Evolutionary conservation across 2,797 vertebrate genomes (phyloP).

Genomic region (Odontamblyopus lacepedii): DNA sequence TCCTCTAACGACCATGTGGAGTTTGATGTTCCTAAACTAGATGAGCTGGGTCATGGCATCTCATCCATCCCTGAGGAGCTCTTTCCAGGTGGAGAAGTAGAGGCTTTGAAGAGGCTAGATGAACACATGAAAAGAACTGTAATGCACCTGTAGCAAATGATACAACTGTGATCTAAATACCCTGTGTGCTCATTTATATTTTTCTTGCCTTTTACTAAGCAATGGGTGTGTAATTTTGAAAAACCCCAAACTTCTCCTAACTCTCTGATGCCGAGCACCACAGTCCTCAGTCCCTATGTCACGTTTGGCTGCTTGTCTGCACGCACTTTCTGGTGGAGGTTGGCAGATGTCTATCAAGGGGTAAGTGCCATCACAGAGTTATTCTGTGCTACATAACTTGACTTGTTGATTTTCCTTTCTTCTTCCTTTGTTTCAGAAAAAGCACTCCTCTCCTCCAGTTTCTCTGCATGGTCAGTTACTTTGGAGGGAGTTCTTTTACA

Average conservation of each 20-base stretch:
- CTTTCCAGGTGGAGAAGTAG: conserved; percentile 75
- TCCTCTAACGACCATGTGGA: conserved; percentile 50
- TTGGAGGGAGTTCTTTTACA: conserved; percentile 85
- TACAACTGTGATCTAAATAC: background rate
- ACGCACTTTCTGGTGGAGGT: conserved; percentile 81
- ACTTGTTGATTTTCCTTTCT: background rate
- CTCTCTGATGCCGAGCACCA: conserved; percentile 80
- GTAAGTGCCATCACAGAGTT: conserved; percentile 48
- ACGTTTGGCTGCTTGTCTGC: conserved; percentile 79
- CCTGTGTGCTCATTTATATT: background rate
- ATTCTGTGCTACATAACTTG: background rate
- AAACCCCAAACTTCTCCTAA: conserved; percentile 81
- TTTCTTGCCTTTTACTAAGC: conserved; percentile 43
- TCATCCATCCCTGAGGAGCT: conserved; percentile 48
- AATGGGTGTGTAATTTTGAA: conserved; percentile 79
- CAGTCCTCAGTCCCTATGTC: conserved; percentile 81
- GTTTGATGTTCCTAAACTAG: conserved; percentile 60
- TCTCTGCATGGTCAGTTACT: conserved; percentile 82
- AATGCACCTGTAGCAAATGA: conserved; percentile 3
- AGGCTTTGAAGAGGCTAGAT: conserved; percentile 73
- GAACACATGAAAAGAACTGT: conserved; percentile 73
- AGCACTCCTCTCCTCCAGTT: conserved; percentile 78
- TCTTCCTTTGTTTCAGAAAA: conserved; percentile 57
- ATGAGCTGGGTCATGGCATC: conserved; percentile 67
- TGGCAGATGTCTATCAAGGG: conserved; percentile 73